Conservation (phyloP, 2,888 invertebrate species). For the Lypha dubia region DNA sequence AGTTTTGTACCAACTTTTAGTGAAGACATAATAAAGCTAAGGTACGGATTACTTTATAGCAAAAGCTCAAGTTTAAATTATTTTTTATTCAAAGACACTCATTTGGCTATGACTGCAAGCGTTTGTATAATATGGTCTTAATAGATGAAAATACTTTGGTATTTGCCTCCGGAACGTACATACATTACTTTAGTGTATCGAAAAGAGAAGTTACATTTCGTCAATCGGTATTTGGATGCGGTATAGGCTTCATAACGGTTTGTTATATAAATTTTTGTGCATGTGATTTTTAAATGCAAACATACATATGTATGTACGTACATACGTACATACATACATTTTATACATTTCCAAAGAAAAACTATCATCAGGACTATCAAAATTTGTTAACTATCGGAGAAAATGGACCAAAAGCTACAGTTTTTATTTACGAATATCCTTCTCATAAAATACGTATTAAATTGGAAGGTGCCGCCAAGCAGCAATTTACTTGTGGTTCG, state of each 20-base stretch:
- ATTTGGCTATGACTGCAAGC: constrained; percentile 93
- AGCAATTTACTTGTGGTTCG: constrained; percentile 88
- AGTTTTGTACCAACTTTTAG: constrained; percentile 74
- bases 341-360: constrained; percentile 84
- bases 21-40: constrained; percentile 76
- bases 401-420: constrained; percentile 88
- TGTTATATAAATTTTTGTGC: constrained; percentile 10
- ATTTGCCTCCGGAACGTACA: constrained; percentile 92
- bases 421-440: constrained; percentile 94
- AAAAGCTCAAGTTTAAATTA: not conserved
- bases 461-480: constrained; percentile 90
- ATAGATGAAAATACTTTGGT: constrained; percentile 89
- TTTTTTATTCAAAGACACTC: constrained; percentile 87
- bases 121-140: constrained; percentile 91
- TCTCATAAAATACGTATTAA: constrained; percentile 89
- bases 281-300: constrained; percentile 66
- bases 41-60: constrained; percentile 72
- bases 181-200: constrained; percentile 90
- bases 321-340: too few species aligned
- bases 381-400: constrained; percentile 93
- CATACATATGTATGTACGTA: too few species aligned
- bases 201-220: constrained; percentile 88
- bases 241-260: constrained; percentile 90
- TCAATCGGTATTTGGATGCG: constrained; percentile 90
- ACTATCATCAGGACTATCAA: constrained; percentile 85